Evolutionary conservation across 1,140 invertebrate species (phyloP).

Genomic region (Caenorhabditis briggsae): DNA sequence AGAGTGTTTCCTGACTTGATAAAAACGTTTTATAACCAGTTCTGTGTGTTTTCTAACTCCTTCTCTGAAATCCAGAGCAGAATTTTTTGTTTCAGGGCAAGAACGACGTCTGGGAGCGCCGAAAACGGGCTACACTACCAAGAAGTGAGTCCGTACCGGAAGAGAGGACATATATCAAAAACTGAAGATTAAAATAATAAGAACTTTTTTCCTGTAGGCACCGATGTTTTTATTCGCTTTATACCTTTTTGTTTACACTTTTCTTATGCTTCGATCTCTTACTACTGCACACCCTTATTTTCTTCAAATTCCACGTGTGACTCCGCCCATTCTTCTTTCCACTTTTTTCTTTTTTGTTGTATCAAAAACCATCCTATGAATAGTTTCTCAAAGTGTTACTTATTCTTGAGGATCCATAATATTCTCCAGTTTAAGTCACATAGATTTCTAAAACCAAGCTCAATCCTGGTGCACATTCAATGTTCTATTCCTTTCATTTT

Average conservation of each 20-base stretch:
- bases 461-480: constrained; percentile 41
- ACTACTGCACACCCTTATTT: constrained; percentile 11
- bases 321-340: constrained; percentile 46
- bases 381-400: too few species aligned
- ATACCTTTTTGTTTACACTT: constrained; percentile 28
- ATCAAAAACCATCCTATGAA: too few species aligned
- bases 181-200: not conserved
- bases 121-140: constrained; percentile 54
- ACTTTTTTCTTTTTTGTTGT: not conserved
- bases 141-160: constrained; percentile 12
- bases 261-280: constrained; percentile 48
- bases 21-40: constrained; percentile 21
- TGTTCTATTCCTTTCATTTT: not conserved
- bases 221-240: constrained; percentile 17
- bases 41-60: not conserved
- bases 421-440: too few species aligned
- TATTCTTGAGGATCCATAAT: too few species aligned
- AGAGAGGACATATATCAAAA: constrained; percentile 15
- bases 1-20: constrained; percentile 40
- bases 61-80: not conserved
- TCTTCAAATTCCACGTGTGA: constrained; percentile 40
- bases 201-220: constrained; percentile 12
- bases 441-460: not conserved
- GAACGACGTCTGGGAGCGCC: constrained; percentile 56
- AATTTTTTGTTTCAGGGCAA: constrained; percentile 31